Conservation (phyloP, 1,140 invertebrate species). For the Lysiphlebus fabarum region DNA sequence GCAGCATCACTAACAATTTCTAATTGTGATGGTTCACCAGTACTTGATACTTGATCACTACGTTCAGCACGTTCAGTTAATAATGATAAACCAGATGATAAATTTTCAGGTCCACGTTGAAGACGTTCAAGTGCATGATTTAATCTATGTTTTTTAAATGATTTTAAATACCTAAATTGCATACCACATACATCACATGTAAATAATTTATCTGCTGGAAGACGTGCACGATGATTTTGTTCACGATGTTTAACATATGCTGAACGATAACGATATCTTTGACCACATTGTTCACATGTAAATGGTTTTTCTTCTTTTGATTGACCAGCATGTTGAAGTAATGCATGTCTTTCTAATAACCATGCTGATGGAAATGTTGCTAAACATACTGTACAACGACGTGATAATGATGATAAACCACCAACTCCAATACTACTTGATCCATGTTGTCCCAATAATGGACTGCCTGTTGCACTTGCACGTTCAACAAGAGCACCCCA, state of each 20-base stretch:
- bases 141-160: slow-evolving; percentile 82
- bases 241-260: slow-evolving; percentile 85
- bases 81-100: slow-evolving; percentile 20
- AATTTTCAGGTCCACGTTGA: slow-evolving; percentile 50
- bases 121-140: slow-evolving; percentile 81
- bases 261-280: slow-evolving; percentile 83
- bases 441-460: slow-evolving; percentile 47
- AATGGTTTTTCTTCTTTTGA: slow-evolving; percentile 80
- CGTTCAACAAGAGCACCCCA: slow-evolving; percentile 58
- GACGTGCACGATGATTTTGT: slow-evolving; percentile 79
- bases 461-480: slow-evolving; percentile 45
- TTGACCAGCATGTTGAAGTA: slow-evolving; percentile 69
- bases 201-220: slow-evolving; percentile 84
- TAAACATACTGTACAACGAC: slow-evolving; percentile 73
- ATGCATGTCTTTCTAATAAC: slow-evolving; percentile 76
- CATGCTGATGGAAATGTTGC: slow-evolving; percentile 78
- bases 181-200: slow-evolving; percentile 86
- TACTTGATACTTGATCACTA: slow-evolving; percentile 69
- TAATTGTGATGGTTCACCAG: slow-evolving; percentile 63
- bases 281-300: slow-evolving; percentile 85
- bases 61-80: slow-evolving; percentile 43
- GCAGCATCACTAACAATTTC: slow-evolving; percentile 45
- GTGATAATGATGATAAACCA: slow-evolving; percentile 50
- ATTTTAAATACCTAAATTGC: slow-evolving; percentile 83
- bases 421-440: slow-evolving; percentile 37